Base-by-base conservation (phyloP, 2,888 invertebrate species). In the Auanema sp. region DNA sequence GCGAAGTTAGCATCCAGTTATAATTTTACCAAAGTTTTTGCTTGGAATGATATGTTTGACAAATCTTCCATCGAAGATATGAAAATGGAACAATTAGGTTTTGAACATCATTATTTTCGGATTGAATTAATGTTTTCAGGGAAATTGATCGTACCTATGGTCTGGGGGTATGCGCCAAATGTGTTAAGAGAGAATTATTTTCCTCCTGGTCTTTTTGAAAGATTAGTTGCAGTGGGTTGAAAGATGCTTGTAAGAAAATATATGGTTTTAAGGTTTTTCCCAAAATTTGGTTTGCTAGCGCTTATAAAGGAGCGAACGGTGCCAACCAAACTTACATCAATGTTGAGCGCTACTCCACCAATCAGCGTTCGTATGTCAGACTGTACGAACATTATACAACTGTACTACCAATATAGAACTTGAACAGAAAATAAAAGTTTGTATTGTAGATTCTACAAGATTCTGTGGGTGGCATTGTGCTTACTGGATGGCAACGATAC, bases 271-370 rank as follows among this genome's bases (percentile, higher is more conserved):
- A 85, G 60, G 84, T 90, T 11, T 92, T 92, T 84, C 85, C 87
- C 1, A 87, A 88, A 43, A 85, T 92, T 23, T 92, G 92, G 91
- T 87, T 90, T 50, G 92, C 91, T 0, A 89, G 91, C 65, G 92
- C 92, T 0, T 93, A 89, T 80, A 93, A 92, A 86, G 93, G 92
- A 1, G 91, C 92, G 0, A 91, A 91, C 65, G 91, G 91, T 0
- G 89, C 90, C 60, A 88, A 88, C 75, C 89, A 90, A 85, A 89
- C 89, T 65, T 81, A 90, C 60, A 90, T 91, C 0, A 87, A 89
- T 12, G 88, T 89, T 58, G 86, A 86, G 24, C 87, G 89, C 58
- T 90, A 92, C 78, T 85, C 90, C 58, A 86, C 87, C 57, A 92
- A 92, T 82, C 89, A 91, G 81, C 86, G 88, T 52, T 87, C 88